Evolutionary conservation across 2,888 invertebrate genomes (phyloP).

Genomic region (Labia minor): DNA sequence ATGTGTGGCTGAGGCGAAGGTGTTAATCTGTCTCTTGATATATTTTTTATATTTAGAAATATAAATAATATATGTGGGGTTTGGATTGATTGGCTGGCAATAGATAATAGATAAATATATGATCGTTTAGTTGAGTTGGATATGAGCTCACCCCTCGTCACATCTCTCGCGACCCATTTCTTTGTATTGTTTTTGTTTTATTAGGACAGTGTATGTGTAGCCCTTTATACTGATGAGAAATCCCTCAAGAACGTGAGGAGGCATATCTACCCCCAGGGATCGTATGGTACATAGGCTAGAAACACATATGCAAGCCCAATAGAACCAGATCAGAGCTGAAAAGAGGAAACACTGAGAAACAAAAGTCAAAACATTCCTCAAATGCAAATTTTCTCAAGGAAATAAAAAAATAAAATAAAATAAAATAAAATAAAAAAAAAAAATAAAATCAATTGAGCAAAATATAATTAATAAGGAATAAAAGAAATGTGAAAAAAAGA

Average conservation of each 20-base stretch:
- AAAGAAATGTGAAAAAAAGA: neutral
- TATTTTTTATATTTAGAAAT: too few relatives aligned
- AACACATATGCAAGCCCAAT: constrained; percentile 2
- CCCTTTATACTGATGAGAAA: neutral
- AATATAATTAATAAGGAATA: too few relatives aligned
- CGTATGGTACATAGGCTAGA: constrained; percentile 1
- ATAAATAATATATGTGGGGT: neutral
- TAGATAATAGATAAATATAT: neutral
- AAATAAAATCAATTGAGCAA: too few relatives aligned
- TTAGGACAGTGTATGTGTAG: neutral
- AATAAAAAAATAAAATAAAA: neutral
- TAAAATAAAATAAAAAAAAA: neutral
- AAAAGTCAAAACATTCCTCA: constrained; percentile 13
- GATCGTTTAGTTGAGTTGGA: neutral
- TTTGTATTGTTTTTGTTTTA: neutral
- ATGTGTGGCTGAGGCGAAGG: too few relatives aligned
- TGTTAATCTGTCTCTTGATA: too few relatives aligned
- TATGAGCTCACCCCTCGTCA: neutral
- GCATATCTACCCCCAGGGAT: constrained; percentile 7
- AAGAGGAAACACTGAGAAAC: neutral
- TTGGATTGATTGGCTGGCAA: constrained; percentile 13
- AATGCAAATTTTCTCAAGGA: neutral
- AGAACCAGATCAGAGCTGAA: constrained; percentile 13
- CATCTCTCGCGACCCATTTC: neutral
- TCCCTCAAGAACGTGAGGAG: neutral